phyloP scores from a whole-genome alignment of 1,140 invertebrate species.

The Drosophila prosaltans region DNA sequence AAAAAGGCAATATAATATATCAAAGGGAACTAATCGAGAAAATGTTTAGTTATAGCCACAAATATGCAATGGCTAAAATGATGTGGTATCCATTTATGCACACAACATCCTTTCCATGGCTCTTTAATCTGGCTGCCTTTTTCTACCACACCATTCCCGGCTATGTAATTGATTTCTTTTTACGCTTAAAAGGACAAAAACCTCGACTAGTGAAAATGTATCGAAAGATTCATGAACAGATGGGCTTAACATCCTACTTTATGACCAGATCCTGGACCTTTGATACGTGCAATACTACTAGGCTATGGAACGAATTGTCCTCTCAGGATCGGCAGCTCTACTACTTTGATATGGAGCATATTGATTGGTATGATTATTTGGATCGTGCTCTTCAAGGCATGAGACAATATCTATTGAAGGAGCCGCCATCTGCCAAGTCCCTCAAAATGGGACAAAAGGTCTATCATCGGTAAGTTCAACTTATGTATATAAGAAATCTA shows the following conservation, averaged over 20 bases:
- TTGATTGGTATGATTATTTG: conserved; percentile 87
- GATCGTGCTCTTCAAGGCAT: conserved; percentile 86
- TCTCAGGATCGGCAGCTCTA: conserved; percentile 86
- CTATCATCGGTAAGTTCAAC: conserved; percentile 18
- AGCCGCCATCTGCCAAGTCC: conserved; percentile 85
- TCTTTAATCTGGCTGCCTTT: conserved; percentile 83
- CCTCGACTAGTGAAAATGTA: conserved; percentile 86
- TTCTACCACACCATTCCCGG: conserved; percentile 86
- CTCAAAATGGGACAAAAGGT: conserved; percentile 78
- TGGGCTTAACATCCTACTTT: conserved; percentile 86
- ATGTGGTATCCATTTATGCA: conserved; percentile 84
- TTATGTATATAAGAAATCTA: not conserved
- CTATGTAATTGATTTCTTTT: conserved; percentile 84
- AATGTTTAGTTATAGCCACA: conserved; percentile 50
- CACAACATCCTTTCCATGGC: conserved; percentile 65
- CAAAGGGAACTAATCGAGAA: not conserved
- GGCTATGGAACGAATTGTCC: conserved; percentile 85
- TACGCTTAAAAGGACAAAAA: conserved; percentile 82
- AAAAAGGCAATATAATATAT: too few species aligned
- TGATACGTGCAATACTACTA: conserved; percentile 86
- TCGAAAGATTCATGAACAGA: conserved; percentile 87
- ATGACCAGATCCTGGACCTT: conserved; percentile 87
- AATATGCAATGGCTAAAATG: conserved; percentile 69
- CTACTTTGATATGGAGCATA: conserved; percentile 86
- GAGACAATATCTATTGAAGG: conserved; percentile 87